Evolutionary conservation across 2,113 vertebrate genomes (phyloP).

Genomic region (Pelusios castaneus): DNA sequence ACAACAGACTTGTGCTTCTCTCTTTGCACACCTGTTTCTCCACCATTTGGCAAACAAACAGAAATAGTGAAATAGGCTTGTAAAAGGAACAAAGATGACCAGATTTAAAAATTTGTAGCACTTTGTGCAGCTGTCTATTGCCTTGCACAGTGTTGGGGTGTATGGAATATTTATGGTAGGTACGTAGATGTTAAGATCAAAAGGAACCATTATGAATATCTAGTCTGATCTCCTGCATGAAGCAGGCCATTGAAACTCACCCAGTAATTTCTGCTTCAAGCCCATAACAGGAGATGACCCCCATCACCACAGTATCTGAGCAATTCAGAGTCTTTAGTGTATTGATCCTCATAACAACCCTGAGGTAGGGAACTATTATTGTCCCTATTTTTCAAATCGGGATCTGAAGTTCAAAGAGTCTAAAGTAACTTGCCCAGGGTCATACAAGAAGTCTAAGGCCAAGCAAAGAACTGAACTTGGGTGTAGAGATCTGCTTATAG

Average conservation of each 20-base stretch:
- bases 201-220: not conserved
- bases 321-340: too few relatives aligned
- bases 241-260: not conserved
- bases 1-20: not conserved
- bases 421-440: too few relatives aligned
- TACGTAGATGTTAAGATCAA: not conserved
- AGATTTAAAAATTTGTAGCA: not conserved
- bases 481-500: too few relatives aligned
- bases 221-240: not conserved
- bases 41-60: not conserved
- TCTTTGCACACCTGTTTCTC: not conserved
- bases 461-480: too few relatives aligned
- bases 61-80: slow-evolving; percentile 7
- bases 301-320: too few relatives aligned
- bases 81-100: not conserved
- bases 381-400: too few relatives aligned
- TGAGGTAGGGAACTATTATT: too few relatives aligned
- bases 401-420: too few relatives aligned
- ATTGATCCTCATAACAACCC: too few relatives aligned
- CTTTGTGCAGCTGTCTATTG: not conserved
- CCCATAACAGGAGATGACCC: not conserved
- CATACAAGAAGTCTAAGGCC: too few relatives aligned
- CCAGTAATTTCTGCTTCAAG: not conserved
- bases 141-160: not conserved
- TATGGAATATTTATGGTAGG: not conserved